Conservation (phyloP, 2,888 invertebrate genomes). For the Auanema freiburgensis region DNA sequence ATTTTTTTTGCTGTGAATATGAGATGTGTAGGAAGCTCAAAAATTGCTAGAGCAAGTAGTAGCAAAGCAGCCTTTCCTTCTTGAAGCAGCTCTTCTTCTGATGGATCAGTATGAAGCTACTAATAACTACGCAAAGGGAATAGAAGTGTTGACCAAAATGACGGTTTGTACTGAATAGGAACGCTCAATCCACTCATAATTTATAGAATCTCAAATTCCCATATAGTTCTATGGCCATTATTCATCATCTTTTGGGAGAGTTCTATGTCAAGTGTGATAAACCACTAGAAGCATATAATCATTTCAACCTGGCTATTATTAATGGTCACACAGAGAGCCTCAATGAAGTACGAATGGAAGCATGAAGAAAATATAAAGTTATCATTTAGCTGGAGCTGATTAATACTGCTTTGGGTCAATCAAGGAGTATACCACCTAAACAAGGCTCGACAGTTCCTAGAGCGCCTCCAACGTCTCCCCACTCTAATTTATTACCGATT, state of each 20-base stretch:
- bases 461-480: no score
- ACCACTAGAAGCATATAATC: conserved; percentile 6
- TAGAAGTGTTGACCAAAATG: conserved; percentile 6
- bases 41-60: conserved; percentile 7
- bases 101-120: conserved; percentile 9
- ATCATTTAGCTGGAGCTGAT: no score
- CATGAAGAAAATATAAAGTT: no score
- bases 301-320: conserved; percentile 7
- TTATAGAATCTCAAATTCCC: not conserved
- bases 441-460: no score
- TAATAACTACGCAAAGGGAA: conserved; percentile 1
- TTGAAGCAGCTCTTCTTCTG: conserved; percentile 4
- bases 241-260: conserved; percentile 14
- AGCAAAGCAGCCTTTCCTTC: not conserved
- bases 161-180: not conserved
- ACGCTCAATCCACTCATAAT: no score
- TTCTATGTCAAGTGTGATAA: conserved; percentile 1
- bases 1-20: no score
- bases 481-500: no score
- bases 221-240: conserved; percentile 3
- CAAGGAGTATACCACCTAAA: no score
- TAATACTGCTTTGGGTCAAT: no score
- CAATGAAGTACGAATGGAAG: no score
- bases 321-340: no score
- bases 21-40: conserved; percentile 12